These are phyloP conservation scores for Halichoeres trimaculatus DNA, from an alignment of 2,113 vertebrate species.

Conservation along the genomic window DNA sequence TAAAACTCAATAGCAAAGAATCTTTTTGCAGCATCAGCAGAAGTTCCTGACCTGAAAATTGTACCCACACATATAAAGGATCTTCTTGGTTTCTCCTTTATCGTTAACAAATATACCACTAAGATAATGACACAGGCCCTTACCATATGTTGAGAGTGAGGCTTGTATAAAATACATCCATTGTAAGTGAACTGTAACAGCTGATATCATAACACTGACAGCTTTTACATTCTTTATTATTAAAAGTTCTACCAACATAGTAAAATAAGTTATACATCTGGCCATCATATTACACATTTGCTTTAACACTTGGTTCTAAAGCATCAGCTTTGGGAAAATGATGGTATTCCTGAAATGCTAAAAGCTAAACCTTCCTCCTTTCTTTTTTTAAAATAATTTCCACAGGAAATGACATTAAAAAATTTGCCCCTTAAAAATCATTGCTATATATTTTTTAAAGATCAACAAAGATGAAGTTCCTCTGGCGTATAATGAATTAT, in stretches of 20 bases:
- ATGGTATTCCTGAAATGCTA: slow-evolving; percentile 67
- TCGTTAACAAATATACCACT: too few relatives aligned
- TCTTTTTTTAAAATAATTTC: slow-evolving; percentile 87
- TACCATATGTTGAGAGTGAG: background rate
- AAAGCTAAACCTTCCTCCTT: slow-evolving; percentile 50
- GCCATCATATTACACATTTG: slow-evolving; percentile 76
- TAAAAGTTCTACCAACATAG: slow-evolving; percentile 81
- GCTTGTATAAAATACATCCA: slow-evolving; percentile 10
- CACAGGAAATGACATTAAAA: slow-evolving; percentile 92
- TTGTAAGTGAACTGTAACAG: background rate
- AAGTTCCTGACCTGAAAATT: too few relatives aligned
- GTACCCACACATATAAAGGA: too few relatives aligned
- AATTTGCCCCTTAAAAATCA: slow-evolving; percentile 79
- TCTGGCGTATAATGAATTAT: slow-evolving; percentile 75
- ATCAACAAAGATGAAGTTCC: slow-evolving; percentile 76
- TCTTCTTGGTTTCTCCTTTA: too few relatives aligned
- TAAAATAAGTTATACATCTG: slow-evolving; percentile 87
- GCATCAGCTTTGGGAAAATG: slow-evolving; percentile 66
- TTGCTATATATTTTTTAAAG: slow-evolving; percentile 75
- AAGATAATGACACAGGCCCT: too few relatives aligned
- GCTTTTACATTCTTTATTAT: slow-evolving; percentile 81
- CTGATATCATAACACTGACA: slow-evolving; percentile 31
- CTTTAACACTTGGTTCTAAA: slow-evolving; percentile 58
- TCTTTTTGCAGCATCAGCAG: too few relatives aligned
- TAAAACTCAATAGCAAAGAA: too few relatives aligned